phyloP scores from a whole-genome alignment of 2,113 vertebrate species.

The Argyrosomus japonicus region DNA sequence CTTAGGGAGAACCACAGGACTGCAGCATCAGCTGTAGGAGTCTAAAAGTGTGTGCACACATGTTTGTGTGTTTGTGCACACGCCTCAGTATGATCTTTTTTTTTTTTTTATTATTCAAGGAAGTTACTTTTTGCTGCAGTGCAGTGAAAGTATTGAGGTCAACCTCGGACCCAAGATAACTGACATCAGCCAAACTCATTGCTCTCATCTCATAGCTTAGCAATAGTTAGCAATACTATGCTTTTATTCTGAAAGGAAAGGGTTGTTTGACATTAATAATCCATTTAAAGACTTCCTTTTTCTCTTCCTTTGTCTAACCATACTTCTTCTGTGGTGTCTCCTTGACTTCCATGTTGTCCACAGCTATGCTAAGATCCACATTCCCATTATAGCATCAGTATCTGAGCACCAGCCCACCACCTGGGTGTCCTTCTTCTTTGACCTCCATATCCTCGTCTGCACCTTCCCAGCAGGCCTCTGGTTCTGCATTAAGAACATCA shows the following conservation, averaged over 20 bases:
- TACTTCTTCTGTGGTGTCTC: slow-evolving; percentile 17
- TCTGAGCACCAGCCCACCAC: slow-evolving; percentile 99
- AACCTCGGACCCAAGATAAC: slow-evolving; percentile 7
- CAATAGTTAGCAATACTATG: not conserved
- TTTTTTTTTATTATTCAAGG: slow-evolving; percentile 4
- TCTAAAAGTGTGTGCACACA: not conserved
- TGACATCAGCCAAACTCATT: slow-evolving; percentile 34
- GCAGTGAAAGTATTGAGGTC: slow-evolving; percentile 49
- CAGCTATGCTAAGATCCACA: slow-evolving; percentile 99
- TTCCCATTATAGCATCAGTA: slow-evolving; percentile 99
- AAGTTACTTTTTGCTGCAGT: slow-evolving; percentile 49
- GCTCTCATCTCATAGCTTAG: not conserved
- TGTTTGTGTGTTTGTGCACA: not conserved
- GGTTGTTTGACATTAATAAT: not conserved
- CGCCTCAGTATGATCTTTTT: not conserved
- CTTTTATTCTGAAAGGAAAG: not conserved
- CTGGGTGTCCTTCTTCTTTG: slow-evolving; percentile 99
- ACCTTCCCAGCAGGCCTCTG: slow-evolving; percentile 98
- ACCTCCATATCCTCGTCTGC: slow-evolving; percentile 99
- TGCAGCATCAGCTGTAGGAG: slow-evolving; percentile 62
- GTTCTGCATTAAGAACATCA: slow-evolving; percentile 99
- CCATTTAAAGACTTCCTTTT: not conserved
- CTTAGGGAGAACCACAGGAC: slow-evolving; percentile 19
- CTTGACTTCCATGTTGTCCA: slow-evolving; percentile 81
- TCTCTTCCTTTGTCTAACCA: not conserved